These are phyloP conservation scores for Myathropa florea DNA, from an alignment of 2,888 invertebrate species.

Conservation along the genomic window DNA sequence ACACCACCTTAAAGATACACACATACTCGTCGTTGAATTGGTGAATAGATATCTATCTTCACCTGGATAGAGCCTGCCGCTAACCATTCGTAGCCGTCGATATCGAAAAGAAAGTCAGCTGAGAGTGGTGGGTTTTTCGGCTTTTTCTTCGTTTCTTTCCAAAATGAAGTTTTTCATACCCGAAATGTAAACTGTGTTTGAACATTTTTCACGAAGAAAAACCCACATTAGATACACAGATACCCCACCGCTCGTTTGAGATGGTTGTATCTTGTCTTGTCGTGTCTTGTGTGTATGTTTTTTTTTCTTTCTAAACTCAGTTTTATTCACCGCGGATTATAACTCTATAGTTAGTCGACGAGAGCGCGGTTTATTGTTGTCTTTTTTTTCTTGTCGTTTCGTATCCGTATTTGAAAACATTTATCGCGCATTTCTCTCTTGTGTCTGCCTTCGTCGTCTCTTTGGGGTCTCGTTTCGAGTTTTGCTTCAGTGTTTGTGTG, in stretches of 20 bases:
- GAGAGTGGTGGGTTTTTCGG: constrained; percentile 25
- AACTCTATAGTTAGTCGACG: neutral
- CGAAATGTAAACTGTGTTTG: neutral
- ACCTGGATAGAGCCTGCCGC: constrained; percentile 14
- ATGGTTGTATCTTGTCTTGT: no score
- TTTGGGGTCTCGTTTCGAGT: neutral
- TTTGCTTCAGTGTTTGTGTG: constrained; percentile 36
- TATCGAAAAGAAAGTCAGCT: constrained; percentile 61
- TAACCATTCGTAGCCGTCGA: neutral
- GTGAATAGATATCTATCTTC: constrained; percentile 16
- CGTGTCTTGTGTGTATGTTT: neutral
- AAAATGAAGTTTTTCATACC: constrained; percentile 3
- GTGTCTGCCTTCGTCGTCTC: neutral
- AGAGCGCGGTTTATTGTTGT: neutral
- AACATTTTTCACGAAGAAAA: neutral
- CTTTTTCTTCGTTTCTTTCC: neutral
- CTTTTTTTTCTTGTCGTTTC: no score
- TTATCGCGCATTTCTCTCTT: constrained; percentile 37
- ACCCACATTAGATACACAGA: neutral
- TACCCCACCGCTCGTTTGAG: neutral
- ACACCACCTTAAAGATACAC: constrained; percentile 22
- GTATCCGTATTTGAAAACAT: constrained; percentile 11
- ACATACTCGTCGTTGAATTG: neutral
- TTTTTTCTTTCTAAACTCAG: neutral
- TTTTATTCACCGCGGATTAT: neutral